Percentiles rank a stretch among this genome's conserved stretches.
Conservation (phyloP, 2,888 invertebrate species). For the Caenorhabditis sp. region DNA sequence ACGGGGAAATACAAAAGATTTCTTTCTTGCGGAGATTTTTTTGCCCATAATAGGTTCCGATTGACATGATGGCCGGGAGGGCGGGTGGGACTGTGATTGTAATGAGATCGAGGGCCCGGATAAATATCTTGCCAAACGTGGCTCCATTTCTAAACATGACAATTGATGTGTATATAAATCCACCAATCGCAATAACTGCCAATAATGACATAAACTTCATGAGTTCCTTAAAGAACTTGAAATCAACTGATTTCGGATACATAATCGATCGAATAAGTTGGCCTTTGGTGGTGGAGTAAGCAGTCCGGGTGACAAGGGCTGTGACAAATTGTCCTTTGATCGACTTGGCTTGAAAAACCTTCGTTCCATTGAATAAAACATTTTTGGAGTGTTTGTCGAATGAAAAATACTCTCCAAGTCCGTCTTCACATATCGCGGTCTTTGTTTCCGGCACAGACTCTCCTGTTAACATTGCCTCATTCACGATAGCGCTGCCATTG, state of each 20-base stretch:
- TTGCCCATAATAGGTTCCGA: slow-evolving; percentile 75
- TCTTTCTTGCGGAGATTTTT: slow-evolving; percentile 72
- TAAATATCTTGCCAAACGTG: slow-evolving; percentile 74
- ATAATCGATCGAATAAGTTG: slow-evolving; percentile 76
- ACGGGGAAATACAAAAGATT: slow-evolving; percentile 75
- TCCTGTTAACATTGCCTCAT: slow-evolving; percentile 94
- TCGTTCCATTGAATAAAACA: slow-evolving; percentile 87
- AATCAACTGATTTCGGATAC: slow-evolving; percentile 76
- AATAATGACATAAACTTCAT: slow-evolving; percentile 79
- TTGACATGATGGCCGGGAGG: slow-evolving; percentile 79
- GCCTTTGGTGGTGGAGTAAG: slow-evolving; percentile 77
- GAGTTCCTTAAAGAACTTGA: slow-evolving; percentile 76
- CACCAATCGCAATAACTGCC: slow-evolving; percentile 78
- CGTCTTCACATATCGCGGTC: slow-evolving; percentile 61
- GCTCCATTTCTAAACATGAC: slow-evolving; percentile 78
- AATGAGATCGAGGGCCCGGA: slow-evolving; percentile 86
- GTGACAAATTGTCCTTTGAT: slow-evolving; percentile 69
- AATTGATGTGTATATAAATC: slow-evolving; percentile 86
- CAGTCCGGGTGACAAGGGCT: slow-evolving; percentile 84
- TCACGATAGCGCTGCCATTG: slow-evolving; percentile 88
- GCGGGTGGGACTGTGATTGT: slow-evolving; percentile 93
- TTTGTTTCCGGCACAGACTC: slow-evolving; percentile 93
- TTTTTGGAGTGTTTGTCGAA: slow-evolving; percentile 83
- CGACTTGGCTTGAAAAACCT: slow-evolving; percentile 84
- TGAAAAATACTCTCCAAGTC: slow-evolving; percentile 76